phyloP scores from a whole-genome alignment of 2,888 invertebrate genomes.

The Dysmachus trigonus region DNA sequence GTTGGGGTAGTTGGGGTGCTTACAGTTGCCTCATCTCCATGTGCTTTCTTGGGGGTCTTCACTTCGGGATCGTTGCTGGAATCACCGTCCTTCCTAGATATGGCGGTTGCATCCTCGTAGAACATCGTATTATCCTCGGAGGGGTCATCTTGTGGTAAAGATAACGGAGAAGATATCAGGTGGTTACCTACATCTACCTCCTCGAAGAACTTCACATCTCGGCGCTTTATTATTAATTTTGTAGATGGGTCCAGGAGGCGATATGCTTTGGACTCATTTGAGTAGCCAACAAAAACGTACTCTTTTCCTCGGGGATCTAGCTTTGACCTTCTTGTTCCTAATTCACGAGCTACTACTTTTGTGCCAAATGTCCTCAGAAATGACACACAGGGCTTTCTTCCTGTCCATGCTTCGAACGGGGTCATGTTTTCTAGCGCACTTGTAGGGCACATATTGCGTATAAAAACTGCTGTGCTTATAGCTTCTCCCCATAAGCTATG shows the following conservation, averaged over 20 bases:
- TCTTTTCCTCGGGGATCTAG: background rate
- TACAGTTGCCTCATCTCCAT: background rate
- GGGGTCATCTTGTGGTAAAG: background rate
- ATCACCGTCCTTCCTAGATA: no score
- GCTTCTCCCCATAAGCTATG: constrained; percentile 60
- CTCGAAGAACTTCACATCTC: background rate
- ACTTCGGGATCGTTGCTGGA: no score
- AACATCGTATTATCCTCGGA: no score
- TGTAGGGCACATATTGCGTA: constrained; percentile 24
- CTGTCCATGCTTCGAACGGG: constrained; percentile 42
- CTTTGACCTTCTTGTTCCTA: background rate
- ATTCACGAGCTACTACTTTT: background rate
- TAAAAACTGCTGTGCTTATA: constrained; percentile 50
- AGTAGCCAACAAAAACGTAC: constrained; percentile 32
- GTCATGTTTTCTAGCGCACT: constrained; percentile 5
- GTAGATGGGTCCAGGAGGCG: background rate
- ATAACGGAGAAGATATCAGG: background rate
- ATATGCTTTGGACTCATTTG: background rate
- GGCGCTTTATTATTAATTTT: background rate
- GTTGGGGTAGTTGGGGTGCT: background rate
- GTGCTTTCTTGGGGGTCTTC: no score
- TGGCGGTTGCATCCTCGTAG: no score
- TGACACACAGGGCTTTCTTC: background rate
- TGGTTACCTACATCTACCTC: background rate
- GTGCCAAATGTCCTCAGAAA: background rate